Conservation (phyloP, 1,140 invertebrate genomes). For the Aphaenogaster rudis region DNA sequence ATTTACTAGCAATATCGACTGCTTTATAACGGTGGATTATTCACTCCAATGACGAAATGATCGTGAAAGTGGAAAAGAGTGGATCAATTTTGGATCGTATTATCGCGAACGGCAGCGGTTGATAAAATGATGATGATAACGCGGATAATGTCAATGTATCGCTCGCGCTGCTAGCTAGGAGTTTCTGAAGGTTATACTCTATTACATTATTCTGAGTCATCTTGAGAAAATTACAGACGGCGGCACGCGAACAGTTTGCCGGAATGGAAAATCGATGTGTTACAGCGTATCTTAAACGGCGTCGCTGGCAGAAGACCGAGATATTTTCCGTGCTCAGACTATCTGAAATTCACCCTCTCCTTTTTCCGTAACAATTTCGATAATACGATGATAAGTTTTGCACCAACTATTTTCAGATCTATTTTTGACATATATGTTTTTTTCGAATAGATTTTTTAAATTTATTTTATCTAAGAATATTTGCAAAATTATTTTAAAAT, state of each 20-base stretch:
- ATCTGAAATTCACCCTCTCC: neutral
- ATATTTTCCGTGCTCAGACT: conserved; percentile 17
- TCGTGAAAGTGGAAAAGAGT: neutral
- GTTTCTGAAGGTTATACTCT: conserved; percentile 10
- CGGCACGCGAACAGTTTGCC: conserved; percentile 68
- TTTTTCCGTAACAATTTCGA: conserved; percentile 55
- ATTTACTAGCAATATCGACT: conserved; percentile 9
- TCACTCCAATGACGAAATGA: neutral
- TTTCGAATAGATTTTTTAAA: neutral
- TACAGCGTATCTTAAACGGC: conserved; percentile 59
- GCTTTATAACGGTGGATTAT: neutral
- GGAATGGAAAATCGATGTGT: conserved; percentile 79
- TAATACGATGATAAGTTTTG: conserved; percentile 12
- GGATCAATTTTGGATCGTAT: conserved; percentile 25
- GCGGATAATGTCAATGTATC: conserved; percentile 16
- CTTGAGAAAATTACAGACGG: conserved; percentile 75
- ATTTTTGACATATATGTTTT: neutral
- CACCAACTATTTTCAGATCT: neutral
- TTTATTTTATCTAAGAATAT: neutral
- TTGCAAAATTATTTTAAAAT: neutral
- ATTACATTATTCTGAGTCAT: conserved; percentile 70
- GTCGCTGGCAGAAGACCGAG: conserved; percentile 11
- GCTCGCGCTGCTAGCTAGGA: neutral
- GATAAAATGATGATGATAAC: conserved; percentile 35
- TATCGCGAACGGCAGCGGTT: neutral